phyloP scores from a whole-genome alignment of 2,113 vertebrate species.

The Ptychochromis oligacanthus region DNA sequence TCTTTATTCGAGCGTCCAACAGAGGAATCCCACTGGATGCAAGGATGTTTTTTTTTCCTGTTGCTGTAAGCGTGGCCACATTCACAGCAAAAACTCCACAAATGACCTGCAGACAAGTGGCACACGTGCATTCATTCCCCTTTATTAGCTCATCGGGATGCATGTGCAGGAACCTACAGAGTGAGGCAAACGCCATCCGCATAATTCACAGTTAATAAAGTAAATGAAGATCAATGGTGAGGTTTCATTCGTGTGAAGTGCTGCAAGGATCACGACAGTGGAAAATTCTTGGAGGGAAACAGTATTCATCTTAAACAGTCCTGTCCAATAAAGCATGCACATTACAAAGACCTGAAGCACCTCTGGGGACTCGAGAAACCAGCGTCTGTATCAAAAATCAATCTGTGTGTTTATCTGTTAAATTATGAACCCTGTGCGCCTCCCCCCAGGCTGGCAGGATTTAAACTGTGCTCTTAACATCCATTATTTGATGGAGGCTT shows the following conservation, averaged over 20 bases:
- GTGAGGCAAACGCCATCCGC: conserved; percentile 18
- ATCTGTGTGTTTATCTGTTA: background rate
- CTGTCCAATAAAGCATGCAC: background rate
- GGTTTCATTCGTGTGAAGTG: conserved; percentile 14
- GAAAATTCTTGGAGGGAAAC: background rate
- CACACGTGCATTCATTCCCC: conserved; percentile 30
- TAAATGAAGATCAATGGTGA: conserved; percentile 28
- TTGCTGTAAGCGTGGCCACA: background rate
- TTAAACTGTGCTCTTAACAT: background rate
- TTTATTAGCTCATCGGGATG: conserved; percentile 59
- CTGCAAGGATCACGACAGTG: background rate
- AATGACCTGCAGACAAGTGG: conserved; percentile 25
- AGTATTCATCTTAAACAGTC: background rate
- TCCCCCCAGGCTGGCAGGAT: background rate
- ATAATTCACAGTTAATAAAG: conserved; percentile 53
- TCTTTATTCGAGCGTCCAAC: conserved; percentile 14
- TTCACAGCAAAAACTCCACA: conserved; percentile 21
- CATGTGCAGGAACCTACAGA: conserved; percentile 21
- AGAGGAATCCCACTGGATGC: conserved; percentile 7
- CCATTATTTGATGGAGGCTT: conserved; percentile 4
- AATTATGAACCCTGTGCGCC: background rate
- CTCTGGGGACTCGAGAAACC: background rate
- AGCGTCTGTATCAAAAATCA: background rate
- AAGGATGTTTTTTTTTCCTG: background rate
- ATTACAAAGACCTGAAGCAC: background rate